These are phyloP conservation scores for Megaceryle alcyon DNA, from an alignment of 2,797 vertebrate species.

Conservation along the genomic window DNA sequence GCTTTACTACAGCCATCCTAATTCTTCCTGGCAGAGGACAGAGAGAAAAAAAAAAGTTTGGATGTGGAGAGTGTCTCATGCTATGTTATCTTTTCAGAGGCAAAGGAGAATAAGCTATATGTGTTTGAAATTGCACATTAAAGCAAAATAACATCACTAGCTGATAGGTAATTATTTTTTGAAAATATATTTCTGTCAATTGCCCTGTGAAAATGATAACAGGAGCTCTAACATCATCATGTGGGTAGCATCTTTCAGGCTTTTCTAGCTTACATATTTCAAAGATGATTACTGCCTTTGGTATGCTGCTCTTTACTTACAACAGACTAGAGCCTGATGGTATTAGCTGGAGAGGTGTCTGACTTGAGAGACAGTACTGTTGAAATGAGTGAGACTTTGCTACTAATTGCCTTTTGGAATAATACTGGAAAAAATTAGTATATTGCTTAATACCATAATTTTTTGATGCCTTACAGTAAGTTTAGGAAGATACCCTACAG, in stretches of 20 bases:
- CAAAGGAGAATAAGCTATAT: not conserved
- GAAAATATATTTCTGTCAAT: not conserved
- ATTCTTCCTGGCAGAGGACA: not conserved
- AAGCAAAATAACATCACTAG: not conserved
- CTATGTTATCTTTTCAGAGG: not conserved
- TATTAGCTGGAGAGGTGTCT: not conserved
- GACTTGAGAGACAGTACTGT: not conserved
- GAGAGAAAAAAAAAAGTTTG: not conserved
- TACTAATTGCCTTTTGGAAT: not conserved
- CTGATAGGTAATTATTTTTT: not conserved
- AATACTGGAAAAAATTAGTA: not conserved
- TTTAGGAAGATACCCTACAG: not conserved
- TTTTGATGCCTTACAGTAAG: fast-evolving
- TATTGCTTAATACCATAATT: not conserved
- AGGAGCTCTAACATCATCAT: not conserved
- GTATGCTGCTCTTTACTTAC: not conserved
- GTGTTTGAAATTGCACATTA: not conserved
- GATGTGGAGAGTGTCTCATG: not conserved
- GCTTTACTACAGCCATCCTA: not conserved
- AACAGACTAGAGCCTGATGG: not conserved
- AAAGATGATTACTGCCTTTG: not conserved
- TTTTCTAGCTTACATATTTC: not conserved
- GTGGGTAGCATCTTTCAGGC: not conserved
- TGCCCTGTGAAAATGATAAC: not conserved
- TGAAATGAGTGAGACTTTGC: not conserved